These are phyloP conservation scores for Mesitornis unicolor DNA, from an alignment of 2,113 vertebrate species.

Conservation along the genomic window DNA sequence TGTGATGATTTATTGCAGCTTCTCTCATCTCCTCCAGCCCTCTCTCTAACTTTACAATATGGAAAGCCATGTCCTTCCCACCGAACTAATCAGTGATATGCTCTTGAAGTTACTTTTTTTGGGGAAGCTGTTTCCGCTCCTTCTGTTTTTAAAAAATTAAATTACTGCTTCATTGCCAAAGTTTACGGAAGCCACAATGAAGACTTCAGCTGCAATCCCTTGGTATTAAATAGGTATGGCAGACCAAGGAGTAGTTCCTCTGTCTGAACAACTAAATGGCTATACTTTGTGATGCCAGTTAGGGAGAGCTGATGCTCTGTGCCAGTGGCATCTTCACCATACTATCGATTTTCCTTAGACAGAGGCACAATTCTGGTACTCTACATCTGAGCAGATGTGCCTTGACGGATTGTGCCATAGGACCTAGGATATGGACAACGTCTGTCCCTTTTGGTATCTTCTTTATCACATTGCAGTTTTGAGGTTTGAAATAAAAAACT, in stretches of 20 bases:
- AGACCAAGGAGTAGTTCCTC: background rate
- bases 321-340: background rate
- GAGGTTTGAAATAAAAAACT: background rate
- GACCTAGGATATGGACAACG: background rate
- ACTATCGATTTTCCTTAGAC: background rate
- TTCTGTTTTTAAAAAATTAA: background rate
- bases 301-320: background rate
- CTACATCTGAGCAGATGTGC: too few species aligned
- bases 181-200: background rate
- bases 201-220: background rate
- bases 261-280: background rate
- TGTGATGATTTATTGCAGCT: background rate
- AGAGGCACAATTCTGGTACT: background rate
- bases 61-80: background rate
- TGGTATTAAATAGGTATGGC: background rate
- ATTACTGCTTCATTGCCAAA: background rate
- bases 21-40: background rate
- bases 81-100: background rate
- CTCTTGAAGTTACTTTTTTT: background rate
- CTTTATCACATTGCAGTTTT: background rate
- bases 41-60: background rate
- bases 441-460: background rate
- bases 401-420: background rate
- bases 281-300: background rate
- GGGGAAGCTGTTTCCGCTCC: background rate